These are phyloP conservation scores for Felis chaus DNA, from an alignment of 2,113 vertebrate species.

Conservation along the genomic window DNA sequence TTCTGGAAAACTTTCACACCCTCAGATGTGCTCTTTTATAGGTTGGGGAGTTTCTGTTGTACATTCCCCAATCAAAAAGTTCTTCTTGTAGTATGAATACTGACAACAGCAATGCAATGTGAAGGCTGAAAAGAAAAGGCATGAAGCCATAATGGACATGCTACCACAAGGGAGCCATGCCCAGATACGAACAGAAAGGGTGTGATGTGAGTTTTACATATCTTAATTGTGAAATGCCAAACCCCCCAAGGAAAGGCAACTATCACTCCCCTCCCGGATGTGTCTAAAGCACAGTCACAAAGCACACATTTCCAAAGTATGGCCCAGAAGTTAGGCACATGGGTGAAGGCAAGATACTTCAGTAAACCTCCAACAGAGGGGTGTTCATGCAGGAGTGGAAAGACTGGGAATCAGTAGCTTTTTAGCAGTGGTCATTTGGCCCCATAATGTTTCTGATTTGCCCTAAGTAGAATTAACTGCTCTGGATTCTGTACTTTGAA, in stretches of 20 bases:
- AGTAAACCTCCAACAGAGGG: neutral
- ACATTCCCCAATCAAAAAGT: neutral
- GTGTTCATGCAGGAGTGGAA: neutral
- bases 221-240: conserved; percentile 41
- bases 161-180: neutral
- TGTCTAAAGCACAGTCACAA: neutral
- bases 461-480: neutral
- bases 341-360: rapidly evolving
- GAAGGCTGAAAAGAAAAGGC: conserved; percentile 26
- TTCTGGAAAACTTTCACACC: conserved; percentile 1
- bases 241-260: conserved; percentile 13
- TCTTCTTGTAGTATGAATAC: neutral
- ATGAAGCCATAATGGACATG: conserved; percentile 10
- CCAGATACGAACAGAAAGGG: conserved; percentile 17
- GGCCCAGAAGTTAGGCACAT: neutral
- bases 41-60: neutral
- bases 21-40: neutral
- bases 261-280: neutral
- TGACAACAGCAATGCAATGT: neutral
- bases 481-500: neutral
- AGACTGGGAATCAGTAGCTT: no score
- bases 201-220: neutral
- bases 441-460: neutral
- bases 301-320: conserved; percentile 3
- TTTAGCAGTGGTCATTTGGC: neutral